Base-by-base conservation (phyloP, 2,888 invertebrate genomes). In the Latheticus oryzae region DNA sequence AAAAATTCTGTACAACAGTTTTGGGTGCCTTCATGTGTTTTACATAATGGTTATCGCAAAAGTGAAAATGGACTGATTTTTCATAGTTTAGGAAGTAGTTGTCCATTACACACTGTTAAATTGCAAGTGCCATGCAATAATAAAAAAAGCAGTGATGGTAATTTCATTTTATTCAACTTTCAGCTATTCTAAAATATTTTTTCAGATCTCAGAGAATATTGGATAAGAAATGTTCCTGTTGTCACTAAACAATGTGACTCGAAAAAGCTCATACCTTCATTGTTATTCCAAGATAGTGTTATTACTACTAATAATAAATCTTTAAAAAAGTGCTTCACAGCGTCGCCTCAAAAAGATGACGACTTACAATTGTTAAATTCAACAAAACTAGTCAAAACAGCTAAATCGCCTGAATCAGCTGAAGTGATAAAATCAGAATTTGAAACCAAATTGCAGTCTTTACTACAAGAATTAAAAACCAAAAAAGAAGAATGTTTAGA, bases 381-480 rank as follows among this genome's bases (percentile, higher is more conserved):
- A 4, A 7, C 32, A 9, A 12, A 30, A n/a, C 40, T 43, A 28
- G 28, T 45, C 32, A 30, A 45, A 28, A 19, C 15, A 28, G 15
- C 15, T n/a, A 32, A 28, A 19, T 11, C n/a, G 30, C 19, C 45
- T 16, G 32, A 45, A 28, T n/a, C n/a, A n/a, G 5, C 24, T 32
- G 12, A 13, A 15, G 26, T 12, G n/a, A 12, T 26, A 7, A 38
- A 47, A 9, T 26, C 35, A 23, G 13, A 15, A 12, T 17, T 7
- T 8, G 63, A 67, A 55, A 59, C 51, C 58, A 65, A 66, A 56
- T 60, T 70, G 68, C 70, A 78, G 60, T 65, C 71, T 71, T 35
- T 83, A 70, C 71, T 78, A 57, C 66, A 71, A 72, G 58, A 79
- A 68, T 67, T 69, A 56, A 66, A 80, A 75, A 61, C 78, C 68